Evolutionary conservation across 2,113 vertebrate genomes (phyloP), one percentile per base, ranked within the genome.

Genomic region (Malurus elegans): DNA sequence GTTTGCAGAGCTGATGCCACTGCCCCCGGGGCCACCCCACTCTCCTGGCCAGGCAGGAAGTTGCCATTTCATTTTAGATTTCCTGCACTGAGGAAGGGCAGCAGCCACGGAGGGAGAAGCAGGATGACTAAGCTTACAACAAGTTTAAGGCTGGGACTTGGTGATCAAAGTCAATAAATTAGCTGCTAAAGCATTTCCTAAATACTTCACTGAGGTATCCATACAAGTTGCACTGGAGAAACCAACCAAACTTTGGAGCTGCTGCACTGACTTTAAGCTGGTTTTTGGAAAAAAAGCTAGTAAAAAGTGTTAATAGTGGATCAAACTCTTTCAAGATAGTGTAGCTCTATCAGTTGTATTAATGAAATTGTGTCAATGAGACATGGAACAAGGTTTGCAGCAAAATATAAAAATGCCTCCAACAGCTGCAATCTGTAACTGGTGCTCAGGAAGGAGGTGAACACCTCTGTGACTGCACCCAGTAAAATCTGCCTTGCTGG

Each of bases 1-100:
- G 70, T 90, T 91, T 96, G 84, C 93, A 92, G 79, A 96, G 92
- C 93, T 89, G 88, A 94, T 95, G 74, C 54, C 87, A 64, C 23
- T 45, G 81, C 71, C 56, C 62, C 0, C 2, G 10, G 70, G 81
- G 44, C 71, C 90, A 88, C 71, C 38, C 48, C 73, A 64, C 57
- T 66, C 51, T 88, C 34, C 60, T 91, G 53, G 45, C 86, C 64
- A n/a, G 79, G 79, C 51, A 65, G 61, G 40, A 48, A 86, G 34
- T 31, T 86, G 32, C 88, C 12, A 5, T 65, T 90, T 93, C 47
- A 38, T 38, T 90, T 62, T 21, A 51, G 42, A 45, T 80, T 40
- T 56, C 58, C 88, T 87, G 62, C 66, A 36, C 9, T 51, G 38
- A 85, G 80, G 56, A 75, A 76, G n/a, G 26, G 19, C 78, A 79